A percentile compares a stretch with the other conserved stretches of the same genome.
These are phyloP conservation scores for Meteorus cinctellus DNA, from an alignment of 2,888 invertebrate genomes.

Conservation along the genomic window DNA sequence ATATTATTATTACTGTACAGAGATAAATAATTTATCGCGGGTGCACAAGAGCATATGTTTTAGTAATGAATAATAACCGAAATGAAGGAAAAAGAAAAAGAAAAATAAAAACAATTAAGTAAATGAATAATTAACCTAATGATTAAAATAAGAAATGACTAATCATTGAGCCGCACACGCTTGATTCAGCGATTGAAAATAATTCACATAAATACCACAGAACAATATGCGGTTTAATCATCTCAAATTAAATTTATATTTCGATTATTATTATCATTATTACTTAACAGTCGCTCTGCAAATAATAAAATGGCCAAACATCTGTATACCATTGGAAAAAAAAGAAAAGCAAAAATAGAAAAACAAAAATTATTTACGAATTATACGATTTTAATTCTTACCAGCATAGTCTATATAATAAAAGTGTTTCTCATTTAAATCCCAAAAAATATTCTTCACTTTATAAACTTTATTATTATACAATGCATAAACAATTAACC, in stretches of 20 bases:
- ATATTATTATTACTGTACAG: slow-evolving; percentile 22
- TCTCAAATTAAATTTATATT: slow-evolving; percentile 55
- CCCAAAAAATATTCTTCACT: no score
- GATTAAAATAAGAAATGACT: neutral
- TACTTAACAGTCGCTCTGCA: slow-evolving; percentile 23
- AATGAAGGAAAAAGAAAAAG: slow-evolving; percentile 25
- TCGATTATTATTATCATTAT: slow-evolving; percentile 56
- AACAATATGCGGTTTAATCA: slow-evolving; percentile 38
- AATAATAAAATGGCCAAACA: slow-evolving; percentile 25
- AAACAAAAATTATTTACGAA: slow-evolving; percentile 57
- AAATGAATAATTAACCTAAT: neutral
- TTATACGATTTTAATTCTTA: slow-evolving; percentile 67
- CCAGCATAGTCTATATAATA: slow-evolving; percentile 45
- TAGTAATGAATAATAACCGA: slow-evolving; percentile 33
- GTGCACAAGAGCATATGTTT: slow-evolving; percentile 16
- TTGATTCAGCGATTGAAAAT: slow-evolving; percentile 41
- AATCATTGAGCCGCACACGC: neutral
- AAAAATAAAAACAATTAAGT: neutral
- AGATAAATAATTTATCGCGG: slow-evolving; percentile 31
- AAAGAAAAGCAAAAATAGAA: slow-evolving; percentile 35
- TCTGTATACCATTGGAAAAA: slow-evolving; percentile 41
- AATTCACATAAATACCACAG: no score
- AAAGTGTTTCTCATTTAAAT: neutral
- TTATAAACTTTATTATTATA: neutral
- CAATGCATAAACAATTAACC: neutral